Evolutionary conservation across 2,797 vertebrate genomes (phyloP).

Genomic region (Parotocinclus haroldoi): DNA sequence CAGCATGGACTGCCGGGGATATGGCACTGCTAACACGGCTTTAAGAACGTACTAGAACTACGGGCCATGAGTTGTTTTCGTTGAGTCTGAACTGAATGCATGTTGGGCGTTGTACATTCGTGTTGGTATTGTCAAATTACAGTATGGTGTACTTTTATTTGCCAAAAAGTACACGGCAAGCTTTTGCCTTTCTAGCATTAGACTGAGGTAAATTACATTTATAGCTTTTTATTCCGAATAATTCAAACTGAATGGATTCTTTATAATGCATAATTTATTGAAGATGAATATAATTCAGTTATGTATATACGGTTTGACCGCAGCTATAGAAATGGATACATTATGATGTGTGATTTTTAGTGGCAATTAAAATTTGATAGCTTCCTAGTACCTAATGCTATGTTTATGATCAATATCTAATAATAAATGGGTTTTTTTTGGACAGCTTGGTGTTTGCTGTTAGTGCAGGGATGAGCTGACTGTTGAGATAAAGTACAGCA

Average conservation of each 20-base stretch:
- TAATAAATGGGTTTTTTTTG: not conserved
- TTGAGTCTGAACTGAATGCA: constrained; percentile 30
- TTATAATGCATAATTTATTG: no score
- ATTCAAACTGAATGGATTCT: no score
- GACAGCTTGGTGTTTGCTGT: constrained; percentile 20
- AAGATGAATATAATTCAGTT: no score
- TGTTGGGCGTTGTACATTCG: constrained; percentile 33
- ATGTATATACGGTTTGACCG: no score
- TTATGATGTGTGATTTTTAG: no score
- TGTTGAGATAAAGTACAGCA: constrained; percentile 64
- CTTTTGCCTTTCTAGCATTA: constrained; percentile 66
- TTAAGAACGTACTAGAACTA: not conserved
- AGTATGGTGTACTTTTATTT: constrained; percentile 47
- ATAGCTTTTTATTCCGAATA: no score
- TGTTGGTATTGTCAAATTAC: constrained; percentile 44
- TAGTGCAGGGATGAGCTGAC: constrained; percentile 58
- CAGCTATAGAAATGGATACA: no score
- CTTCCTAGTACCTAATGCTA: no score
- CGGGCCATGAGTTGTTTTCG: constrained; percentile 1
- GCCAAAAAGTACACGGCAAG: constrained; percentile 59
- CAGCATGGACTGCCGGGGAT: not conserved
- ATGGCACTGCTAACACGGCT: not conserved
- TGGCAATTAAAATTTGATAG: no score
- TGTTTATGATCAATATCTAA: no score
- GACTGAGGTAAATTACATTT: constrained; percentile 47